Evolutionary conservation across 2,888 invertebrate genomes (phyloP).

Genomic region (Carabus problematicus): DNA sequence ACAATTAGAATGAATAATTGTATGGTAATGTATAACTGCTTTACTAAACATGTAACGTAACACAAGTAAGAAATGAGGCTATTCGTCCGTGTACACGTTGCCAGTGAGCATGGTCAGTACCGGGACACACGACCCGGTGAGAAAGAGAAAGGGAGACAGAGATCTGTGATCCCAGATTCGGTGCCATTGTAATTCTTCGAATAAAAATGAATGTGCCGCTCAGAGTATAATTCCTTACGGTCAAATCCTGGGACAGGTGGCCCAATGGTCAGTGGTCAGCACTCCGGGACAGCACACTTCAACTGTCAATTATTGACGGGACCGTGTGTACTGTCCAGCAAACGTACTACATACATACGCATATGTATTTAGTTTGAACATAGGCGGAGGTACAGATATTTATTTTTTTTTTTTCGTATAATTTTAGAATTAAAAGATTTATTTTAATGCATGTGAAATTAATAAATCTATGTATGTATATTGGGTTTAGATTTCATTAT

Average conservation of each 20-base stretch:
- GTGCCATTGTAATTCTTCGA: conserved; percentile 10
- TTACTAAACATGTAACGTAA: too few relatives aligned
- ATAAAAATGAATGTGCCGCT: conserved; percentile 8
- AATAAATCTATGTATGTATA: background rate
- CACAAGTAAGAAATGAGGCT: too few relatives aligned
- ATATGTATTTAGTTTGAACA: background rate
- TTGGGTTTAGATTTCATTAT: too few relatives aligned
- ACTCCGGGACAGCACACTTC: conserved; percentile 16
- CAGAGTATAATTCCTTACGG: background rate
- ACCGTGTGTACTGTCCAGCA: conserved; percentile 4
- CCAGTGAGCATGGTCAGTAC: too few relatives aligned
- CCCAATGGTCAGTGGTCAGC: conserved; percentile 6
- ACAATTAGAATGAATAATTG: too few relatives aligned
- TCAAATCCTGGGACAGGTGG: conserved; percentile 8
- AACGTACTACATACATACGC: background rate
- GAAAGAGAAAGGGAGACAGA: too few relatives aligned
- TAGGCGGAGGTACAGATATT: background rate
- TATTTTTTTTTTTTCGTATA: background rate
- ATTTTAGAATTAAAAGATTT: background rate
- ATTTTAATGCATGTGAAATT: background rate
- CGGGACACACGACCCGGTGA: too few relatives aligned
- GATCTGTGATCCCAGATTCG: background rate
- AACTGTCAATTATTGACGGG: conserved; percentile 33
- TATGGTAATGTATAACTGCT: too few relatives aligned
- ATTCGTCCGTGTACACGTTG: too few relatives aligned